These are phyloP conservation scores for Ischnura elegans DNA, from an alignment of 2,888 invertebrate species.

Conservation along the genomic window DNA sequence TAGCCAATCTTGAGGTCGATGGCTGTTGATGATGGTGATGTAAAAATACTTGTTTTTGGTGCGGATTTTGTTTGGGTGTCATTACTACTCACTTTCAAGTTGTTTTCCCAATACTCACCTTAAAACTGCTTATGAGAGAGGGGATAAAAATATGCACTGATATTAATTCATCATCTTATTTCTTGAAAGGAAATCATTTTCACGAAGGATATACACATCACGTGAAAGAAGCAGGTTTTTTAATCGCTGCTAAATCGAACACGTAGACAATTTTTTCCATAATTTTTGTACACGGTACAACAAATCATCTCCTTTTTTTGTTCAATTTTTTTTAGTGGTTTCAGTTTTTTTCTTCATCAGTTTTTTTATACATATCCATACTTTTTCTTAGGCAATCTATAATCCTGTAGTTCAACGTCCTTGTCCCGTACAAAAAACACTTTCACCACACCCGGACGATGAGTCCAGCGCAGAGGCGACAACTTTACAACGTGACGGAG, in stretches of 20 bases:
- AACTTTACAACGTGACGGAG: neutral
- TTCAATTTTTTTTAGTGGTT: conserved; percentile 55
- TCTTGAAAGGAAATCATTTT: too few species aligned
- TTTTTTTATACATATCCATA: conserved; percentile 59
- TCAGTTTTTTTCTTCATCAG: conserved; percentile 31
- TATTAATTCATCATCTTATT: too few species aligned
- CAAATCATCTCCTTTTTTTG: conserved; percentile 60
- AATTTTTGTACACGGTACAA: conserved; percentile 66
- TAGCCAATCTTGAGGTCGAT: too few species aligned
- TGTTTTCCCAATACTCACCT: too few species aligned
- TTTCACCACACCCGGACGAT: neutral
- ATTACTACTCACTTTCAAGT: too few species aligned
- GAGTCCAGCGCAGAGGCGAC: neutral
- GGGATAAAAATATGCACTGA: too few species aligned
- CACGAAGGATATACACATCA: too few species aligned
- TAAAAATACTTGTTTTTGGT: too few species aligned
- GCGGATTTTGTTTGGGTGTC: too few species aligned
- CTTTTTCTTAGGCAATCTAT: conserved; percentile 49
- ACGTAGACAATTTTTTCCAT: conserved; percentile 64
- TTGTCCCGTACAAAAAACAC: conserved; percentile 51
- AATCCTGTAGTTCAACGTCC: conserved; percentile 38
- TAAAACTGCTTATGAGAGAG: too few species aligned
- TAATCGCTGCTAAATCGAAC: conserved; percentile 66
- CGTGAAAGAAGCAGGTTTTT: conserved; percentile 64
- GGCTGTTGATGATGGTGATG: too few species aligned